These are phyloP conservation scores for Struthidea cinerea DNA, from an alignment of 2,113 vertebrate genomes.

Conservation along the genomic window DNA sequence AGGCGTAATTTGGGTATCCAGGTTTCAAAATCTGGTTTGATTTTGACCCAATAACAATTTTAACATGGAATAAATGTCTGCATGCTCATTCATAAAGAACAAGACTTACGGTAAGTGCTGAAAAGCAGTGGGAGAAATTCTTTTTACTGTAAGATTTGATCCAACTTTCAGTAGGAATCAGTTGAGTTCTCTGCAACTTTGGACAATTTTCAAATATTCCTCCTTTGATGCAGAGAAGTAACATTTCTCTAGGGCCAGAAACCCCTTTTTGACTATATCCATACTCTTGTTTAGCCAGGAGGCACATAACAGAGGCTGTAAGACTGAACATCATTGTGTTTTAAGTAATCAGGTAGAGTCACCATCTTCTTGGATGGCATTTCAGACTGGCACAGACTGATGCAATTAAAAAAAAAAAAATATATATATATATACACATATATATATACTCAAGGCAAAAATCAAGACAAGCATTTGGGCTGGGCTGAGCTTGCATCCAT, in stretches of 20 bases:
- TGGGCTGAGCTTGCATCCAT: background rate
- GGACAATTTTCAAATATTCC: conserved; percentile 33
- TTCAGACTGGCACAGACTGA: background rate
- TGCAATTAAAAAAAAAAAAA: background rate
- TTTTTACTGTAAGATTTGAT: conserved; percentile 6
- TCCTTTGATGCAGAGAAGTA: conserved; percentile 34
- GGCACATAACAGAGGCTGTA: background rate
- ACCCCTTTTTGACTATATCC: background rate
- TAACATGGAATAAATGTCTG: background rate
- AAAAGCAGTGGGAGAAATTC: conserved; percentile 27
- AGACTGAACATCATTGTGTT: background rate
- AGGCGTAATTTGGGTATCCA: background rate
- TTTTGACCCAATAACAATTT: conserved; percentile 2
- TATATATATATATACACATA: too few relatives aligned
- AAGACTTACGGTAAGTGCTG: background rate
- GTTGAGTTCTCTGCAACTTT: conserved; percentile 17
- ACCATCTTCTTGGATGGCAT: background rate
- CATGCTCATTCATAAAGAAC: background rate
- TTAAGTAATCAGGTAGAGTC: background rate
- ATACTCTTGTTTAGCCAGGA: background rate
- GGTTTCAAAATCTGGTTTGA: conserved; percentile 15
- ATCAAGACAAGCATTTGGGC: background rate
- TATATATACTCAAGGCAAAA: background rate
- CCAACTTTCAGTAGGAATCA: conserved; percentile 50
- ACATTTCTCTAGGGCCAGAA: conserved; percentile 17